A percentile compares a stretch with the other conserved stretches of the same genome.
Evolutionary conservation across 2,888 invertebrate species (phyloP).

Genomic region (Netelia virgata): DNA sequence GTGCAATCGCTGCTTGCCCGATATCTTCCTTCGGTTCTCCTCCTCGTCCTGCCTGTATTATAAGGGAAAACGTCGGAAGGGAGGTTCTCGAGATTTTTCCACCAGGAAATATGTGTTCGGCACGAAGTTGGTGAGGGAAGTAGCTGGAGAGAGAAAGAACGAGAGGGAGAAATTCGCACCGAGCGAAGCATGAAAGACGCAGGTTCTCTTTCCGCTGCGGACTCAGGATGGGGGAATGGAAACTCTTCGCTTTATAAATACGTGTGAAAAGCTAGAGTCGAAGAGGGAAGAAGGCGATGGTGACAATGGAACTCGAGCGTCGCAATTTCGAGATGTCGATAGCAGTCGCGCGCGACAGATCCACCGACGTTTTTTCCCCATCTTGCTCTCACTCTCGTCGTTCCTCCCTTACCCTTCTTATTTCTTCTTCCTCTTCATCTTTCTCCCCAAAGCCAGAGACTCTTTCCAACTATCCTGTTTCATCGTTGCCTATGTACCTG

Average conservation of each 20-base stretch:
- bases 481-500: background rate
- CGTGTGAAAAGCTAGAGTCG: background rate
- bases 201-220: constrained; percentile 40
- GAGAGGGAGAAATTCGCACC: constrained; percentile 16
- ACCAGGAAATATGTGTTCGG: constrained; percentile 67
- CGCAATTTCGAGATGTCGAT: constrained; percentile 83
- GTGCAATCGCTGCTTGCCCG: constrained; percentile 27
- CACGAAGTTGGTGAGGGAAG: constrained; percentile 44
- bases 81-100: constrained; percentile 58
- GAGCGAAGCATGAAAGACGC: constrained; percentile 60
- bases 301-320: constrained; percentile 80
- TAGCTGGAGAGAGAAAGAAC: constrained; percentile 33
- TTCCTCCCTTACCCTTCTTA: constrained; percentile 19
- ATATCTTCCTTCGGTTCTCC: constrained; percentile 62
- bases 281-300: constrained; percentile 66
- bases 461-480: constrained; percentile 36
- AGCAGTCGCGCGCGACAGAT: constrained; percentile 75
- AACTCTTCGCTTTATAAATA: constrained; percentile 47
- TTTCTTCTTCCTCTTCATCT: constrained; percentile 21
- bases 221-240: constrained; percentile 44
- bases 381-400: constrained; percentile 8
- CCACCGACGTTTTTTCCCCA: constrained; percentile 53
- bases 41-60: constrained; percentile 41
- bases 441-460: constrained; percentile 33
- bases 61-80: constrained; percentile 35